phyloP scores from a whole-genome alignment of 2,888 invertebrate species.

The Anthoptus insignis region DNA sequence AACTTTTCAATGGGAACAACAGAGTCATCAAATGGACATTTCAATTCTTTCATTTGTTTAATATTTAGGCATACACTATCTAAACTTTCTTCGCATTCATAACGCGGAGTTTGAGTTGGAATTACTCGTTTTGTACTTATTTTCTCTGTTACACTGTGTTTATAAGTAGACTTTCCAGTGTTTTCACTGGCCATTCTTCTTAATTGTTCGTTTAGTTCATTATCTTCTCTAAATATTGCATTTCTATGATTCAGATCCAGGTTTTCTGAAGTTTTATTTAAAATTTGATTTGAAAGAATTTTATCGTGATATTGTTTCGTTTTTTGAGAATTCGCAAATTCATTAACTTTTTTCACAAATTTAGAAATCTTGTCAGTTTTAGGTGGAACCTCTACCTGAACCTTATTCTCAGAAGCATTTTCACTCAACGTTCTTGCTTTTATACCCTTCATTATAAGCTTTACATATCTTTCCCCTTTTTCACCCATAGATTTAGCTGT shows the following conservation, averaged over 20 bases:
- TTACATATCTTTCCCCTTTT: constrained; percentile 59
- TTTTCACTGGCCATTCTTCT: background rate
- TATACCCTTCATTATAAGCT: constrained; percentile 67
- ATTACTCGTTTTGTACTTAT: background rate
- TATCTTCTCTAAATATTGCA: background rate
- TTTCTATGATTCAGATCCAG: background rate
- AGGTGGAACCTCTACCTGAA: background rate
- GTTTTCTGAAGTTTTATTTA: background rate
- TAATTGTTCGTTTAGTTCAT: background rate
- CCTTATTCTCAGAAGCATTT: constrained; percentile 9
- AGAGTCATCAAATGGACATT: constrained; percentile 57
- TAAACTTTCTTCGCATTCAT: constrained; percentile 43
- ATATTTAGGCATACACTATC: constrained; percentile 59
- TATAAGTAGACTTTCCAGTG: background rate
- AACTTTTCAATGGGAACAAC: constrained; percentile 59
- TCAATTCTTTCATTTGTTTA: constrained; percentile 57
- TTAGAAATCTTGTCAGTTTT: background rate
- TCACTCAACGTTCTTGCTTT: constrained; percentile 50
- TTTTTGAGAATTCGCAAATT: background rate
- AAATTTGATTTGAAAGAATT: background rate
- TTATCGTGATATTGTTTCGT: background rate
- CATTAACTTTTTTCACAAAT: background rate
- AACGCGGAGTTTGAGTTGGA: constrained; percentile 3
- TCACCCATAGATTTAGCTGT: constrained; percentile 53
- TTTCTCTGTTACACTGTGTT: background rate